Base-by-base conservation (phyloP, 2,888 invertebrate species). In the Nebria salina region DNA sequence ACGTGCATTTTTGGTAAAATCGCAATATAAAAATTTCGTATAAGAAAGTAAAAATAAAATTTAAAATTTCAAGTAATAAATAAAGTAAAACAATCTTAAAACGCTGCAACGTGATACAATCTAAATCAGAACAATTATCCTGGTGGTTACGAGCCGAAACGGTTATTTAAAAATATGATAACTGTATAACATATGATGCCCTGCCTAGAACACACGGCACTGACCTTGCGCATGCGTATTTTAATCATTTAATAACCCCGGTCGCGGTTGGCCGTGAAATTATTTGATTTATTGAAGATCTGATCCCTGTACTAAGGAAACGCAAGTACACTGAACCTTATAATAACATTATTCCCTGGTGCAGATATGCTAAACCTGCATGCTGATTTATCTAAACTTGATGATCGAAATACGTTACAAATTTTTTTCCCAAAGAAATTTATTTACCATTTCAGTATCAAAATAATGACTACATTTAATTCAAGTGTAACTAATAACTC, bases 211-310 rank as follows among this genome's bases (percentile, higher is more conserved):
- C 11, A 13, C 54, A 54, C 54, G 54, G 13, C 54, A 54, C 54
- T 54, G 54, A 54, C 54, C 54, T 54, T 54, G 54, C 54, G 54
- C 54, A 54, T 54, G 54, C 54, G 54, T 54, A 54, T 70, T 70
- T 70, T 66, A 66, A 70, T 70, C 13, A 70, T 70, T 25, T 70
- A 70, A 70, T 70, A 70, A 70, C 70, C 54, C 54, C 13, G 54
- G 8, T 70, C 25, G 66, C 26, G 26, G 70, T 70, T 34, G 70
- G 70, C 70, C 70, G 70, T 70, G 70, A 70, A 70, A 70, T 70
- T 70, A 70, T 70, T 70, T 70, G 70, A 70, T 70, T 70, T 70
- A 70, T 70, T 54, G 34, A 70, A 34, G 70, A 70, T 70, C 70
- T 26, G 70, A 70, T 70, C 26, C 70, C 15, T 25, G 70, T 54